These are phyloP conservation scores for Dipodomys merriami DNA, from an alignment of 2,113 vertebrate species.

Conservation along the genomic window DNA sequence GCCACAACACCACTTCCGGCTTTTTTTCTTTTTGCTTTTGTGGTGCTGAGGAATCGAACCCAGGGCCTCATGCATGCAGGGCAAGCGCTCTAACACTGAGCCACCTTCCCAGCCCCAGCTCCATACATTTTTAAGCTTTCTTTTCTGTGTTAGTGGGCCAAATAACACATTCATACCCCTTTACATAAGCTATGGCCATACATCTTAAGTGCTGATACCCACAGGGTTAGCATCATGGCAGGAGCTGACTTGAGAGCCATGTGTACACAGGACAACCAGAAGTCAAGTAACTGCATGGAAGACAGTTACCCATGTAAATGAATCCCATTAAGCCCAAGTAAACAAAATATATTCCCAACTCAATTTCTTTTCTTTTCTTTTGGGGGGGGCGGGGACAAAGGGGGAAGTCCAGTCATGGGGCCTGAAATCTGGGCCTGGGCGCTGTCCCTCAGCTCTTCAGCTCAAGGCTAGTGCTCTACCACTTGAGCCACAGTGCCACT, in stretches of 20 bases:
- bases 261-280: neutral
- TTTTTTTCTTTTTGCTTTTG: too few species aligned
- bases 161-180: neutral
- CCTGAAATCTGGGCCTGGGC: too few species aligned
- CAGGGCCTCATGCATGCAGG: too few species aligned
- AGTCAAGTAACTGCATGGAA: neutral
- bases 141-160: neutral
- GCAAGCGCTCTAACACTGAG: too few species aligned
- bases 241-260: neutral
- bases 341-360: conserved; percentile 20
- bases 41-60: too few species aligned
- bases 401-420: too few species aligned
- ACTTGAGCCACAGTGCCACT: too few species aligned
- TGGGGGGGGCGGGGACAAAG: too few species aligned
- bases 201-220: neutral
- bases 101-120: neutral
- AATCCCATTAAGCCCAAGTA: conserved; percentile 29
- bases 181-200: neutral
- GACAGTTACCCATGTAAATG: neutral
- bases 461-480: too few species aligned
- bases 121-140: neutral
- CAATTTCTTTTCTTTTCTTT: neutral
- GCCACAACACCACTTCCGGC: too few species aligned
- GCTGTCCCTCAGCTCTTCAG: too few species aligned
- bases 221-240: neutral